These are phyloP conservation scores for Rhinichthys osculus DNA, from an alignment of 2,797 vertebrate genomes.

Conservation along the genomic window DNA sequence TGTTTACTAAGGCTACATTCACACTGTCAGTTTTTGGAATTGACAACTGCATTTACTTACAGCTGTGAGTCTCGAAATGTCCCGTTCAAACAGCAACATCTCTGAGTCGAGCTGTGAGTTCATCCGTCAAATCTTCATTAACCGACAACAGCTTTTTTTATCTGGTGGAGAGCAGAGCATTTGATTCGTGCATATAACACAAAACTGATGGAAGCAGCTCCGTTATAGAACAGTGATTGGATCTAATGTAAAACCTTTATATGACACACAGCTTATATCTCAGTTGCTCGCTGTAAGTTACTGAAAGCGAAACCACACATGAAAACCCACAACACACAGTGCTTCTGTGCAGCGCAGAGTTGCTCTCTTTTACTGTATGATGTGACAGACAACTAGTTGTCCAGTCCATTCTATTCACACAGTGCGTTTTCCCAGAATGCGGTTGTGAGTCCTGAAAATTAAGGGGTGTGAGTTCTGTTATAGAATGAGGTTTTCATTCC, in stretches of 20 bases:
- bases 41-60: not conserved
- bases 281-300: not conserved
- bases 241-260: too few species aligned
- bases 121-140: not conserved
- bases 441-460: not conserved
- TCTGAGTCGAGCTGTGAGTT: not conserved
- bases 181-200: too few species aligned
- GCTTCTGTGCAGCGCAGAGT: not conserved
- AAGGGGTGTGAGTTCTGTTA: not conserved
- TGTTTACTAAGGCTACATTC: not conserved
- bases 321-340: not conserved
- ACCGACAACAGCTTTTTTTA: not conserved
- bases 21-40: not conserved
- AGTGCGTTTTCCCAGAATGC: not conserved
- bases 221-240: too few species aligned
- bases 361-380: not conserved
- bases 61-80: not conserved
- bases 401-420: not conserved
- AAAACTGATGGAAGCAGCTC: too few species aligned
- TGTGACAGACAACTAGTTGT: not conserved
- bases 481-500: not conserved
- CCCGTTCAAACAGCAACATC: not conserved
- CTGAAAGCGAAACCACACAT: not conserved
- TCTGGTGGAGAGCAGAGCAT: not conserved
- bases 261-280: not conserved